phyloP scores from a whole-genome alignment of 2,888 invertebrate genomes.

The Drosophila robusta region DNA sequence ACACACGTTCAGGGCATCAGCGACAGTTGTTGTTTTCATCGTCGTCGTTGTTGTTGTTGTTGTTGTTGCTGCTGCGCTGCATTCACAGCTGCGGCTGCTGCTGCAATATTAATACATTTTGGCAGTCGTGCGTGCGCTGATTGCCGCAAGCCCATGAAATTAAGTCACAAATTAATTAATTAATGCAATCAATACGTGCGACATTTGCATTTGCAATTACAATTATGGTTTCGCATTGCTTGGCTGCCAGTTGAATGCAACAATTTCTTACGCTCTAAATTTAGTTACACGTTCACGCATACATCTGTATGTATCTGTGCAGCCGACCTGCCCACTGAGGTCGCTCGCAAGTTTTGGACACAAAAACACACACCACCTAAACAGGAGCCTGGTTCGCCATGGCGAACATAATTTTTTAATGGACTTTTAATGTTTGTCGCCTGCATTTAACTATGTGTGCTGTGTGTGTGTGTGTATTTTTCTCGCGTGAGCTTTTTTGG shows the following conservation, averaged over 20 bases:
- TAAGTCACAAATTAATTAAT: slow-evolving; percentile 81
- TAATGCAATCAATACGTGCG: slow-evolving; percentile 82
- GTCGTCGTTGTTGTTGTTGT: slow-evolving; percentile 14
- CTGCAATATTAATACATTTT: slow-evolving; percentile 79
- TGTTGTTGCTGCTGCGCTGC: slow-evolving; percentile 41
- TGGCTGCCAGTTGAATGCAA: slow-evolving; percentile 41
- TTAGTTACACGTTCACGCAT: slow-evolving; percentile 8
- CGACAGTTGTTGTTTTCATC: slow-evolving; percentile 23
- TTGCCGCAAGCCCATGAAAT: slow-evolving; percentile 81
- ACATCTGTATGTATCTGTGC: not conserved
- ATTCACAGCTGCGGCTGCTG: slow-evolving; percentile 40
- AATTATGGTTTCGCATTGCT: slow-evolving; percentile 61
- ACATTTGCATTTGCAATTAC: slow-evolving; percentile 80
- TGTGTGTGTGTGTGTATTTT: slow-evolving; percentile 17
- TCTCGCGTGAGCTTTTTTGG: slow-evolving; percentile 68
- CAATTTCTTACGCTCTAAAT: slow-evolving; percentile 73
- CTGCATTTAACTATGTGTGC: slow-evolving; percentile 37
- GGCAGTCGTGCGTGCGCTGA: slow-evolving; percentile 79
- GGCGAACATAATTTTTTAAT: slow-evolving; percentile 77
- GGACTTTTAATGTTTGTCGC: slow-evolving; percentile 82
- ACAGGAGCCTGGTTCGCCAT: slow-evolving; percentile 57
- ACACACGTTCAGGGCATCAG: slow-evolving; percentile 67
- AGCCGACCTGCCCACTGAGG: slow-evolving; percentile 44
- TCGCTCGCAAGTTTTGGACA: slow-evolving; percentile 37
- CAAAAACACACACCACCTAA: slow-evolving; percentile 53